Evolutionary conservation across 2,888 invertebrate genomes (phyloP), one percentile per base, ranked within the genome.

Genomic region (Drosophila neonasuta): DNA sequence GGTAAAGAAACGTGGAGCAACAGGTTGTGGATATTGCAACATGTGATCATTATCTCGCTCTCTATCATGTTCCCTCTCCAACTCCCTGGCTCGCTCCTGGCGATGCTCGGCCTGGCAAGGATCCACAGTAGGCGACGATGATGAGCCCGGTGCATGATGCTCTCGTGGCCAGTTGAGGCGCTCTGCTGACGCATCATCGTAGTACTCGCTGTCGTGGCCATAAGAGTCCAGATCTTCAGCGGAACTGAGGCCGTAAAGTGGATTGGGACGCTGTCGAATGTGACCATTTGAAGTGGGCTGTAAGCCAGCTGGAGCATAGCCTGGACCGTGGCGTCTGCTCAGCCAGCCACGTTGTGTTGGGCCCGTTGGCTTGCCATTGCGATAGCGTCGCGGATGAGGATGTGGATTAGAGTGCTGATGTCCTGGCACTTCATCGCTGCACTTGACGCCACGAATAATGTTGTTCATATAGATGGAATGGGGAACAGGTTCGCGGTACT

Each of bases 401-500:
- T 49, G 49, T 29, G 15, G 41, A 1, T 29, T 10, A 5, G 24
- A n/a, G 6, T 29, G 29, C 0, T 13, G 30, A 4, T 55, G 55
- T 15, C 55, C 55, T 0, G 11, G 34, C 8, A n/a, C 46, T 11
- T 80, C 76, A 49, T 86, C 85, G 20, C 54, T 73, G 50, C 87
- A 87, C 54, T 75, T 75, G 8, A 86, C 5, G 2, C 81, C 86
- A 0, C 83, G 13, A 11, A 83, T 69, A 42, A 83, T 87, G 49
- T 83, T 87, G 36, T 83, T 83, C 74, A 83, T 66, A n/a, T 83
- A 87, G 49, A 83, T 74, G 5, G 83, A 83, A 6, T 62, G 86
- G 0, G 83, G 83, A 24, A 78, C 0, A 0, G 64, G 80, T 20
- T 75, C 75, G 2, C 71, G 51, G 17, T 62, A 69, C 39, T 63